Evolutionary conservation across 2,888 invertebrate species (phyloP), one percentile per base, ranked within the genome.

Genomic region (Dynastes tityus): DNA sequence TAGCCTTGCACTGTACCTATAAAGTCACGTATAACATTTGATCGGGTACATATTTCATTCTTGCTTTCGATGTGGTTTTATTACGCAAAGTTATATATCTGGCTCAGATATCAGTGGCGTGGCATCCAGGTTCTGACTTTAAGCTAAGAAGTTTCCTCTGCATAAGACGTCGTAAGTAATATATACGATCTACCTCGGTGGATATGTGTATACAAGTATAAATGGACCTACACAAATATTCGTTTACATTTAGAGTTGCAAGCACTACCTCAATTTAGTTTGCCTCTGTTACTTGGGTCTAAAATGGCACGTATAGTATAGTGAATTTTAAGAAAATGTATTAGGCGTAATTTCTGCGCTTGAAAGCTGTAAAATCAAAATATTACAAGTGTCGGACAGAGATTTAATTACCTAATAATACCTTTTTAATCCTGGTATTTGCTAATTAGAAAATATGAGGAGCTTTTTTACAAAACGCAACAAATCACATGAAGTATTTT

Each of bases 171-270:
- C 65, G n/a, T 40, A 67, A 67, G 67, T 45, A 45, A 67, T 49
- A 67, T 80, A 82, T 82, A 80, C 79, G 29, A 29, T 63, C 29
- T 63, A 9, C 13, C 63, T 63, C 4, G 29, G 63, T 61, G 61
- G 29, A 32, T n/a, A 13, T 63, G 29, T 32, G 32, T 63, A 32
- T 63, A 63, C 27, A 32, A 27, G 11, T 27, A 63, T 29, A n/a
- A n/a, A 29, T n/a, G 63, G 13, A 13, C 13, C 13, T 63, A 32
- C 9, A 63, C 11, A 29, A 29, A 13, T 27, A 9, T 63, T 2
- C 32, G 55, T 55, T 55, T 55, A 55, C 55, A 22, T 55, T 55
- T 55, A 55, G 1, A 55, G 55, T 45, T 11, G 45, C 8, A 45
- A 11, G 45, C 45, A 45, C 9, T 45, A 9, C 45, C 8, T 45